Base-by-base conservation (phyloP, 2,888 invertebrate genomes). In the Thecophora atra region DNA sequence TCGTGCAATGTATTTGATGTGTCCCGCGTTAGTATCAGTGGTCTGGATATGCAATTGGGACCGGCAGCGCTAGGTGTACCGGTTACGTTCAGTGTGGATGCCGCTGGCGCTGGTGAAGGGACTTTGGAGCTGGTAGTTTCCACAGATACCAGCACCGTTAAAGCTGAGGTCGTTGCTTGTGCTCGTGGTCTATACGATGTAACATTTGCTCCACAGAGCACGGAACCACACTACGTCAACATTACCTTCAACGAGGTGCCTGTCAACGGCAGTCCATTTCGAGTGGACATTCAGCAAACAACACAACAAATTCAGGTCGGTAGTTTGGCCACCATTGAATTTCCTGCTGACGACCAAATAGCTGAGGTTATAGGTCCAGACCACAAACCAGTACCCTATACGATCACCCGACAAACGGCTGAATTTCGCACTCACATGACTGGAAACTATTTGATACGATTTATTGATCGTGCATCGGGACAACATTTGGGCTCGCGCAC, bases 1-100 rank as follows among this genome's bases (percentile, higher is more conserved):
- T 94, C 93, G 24, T 97, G 97, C 86, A 96, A 97, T 84, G 95
- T 97, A 51, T 98, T 97, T 79, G 97, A 98, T 83, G 96, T 97
- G 0, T 91, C 93, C 1, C 91, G 94, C 76, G 95, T 94, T 17
- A 87, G 91, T 44, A 92, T 93, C 30, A 90, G 91, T 21, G 92
- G 92, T 1, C 81, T 92, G 42, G 91, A 93, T 84, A 87, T 87
- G 67, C 83, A 84, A 44, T 84, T 85, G 37, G 87, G 87, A 0
- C 87, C 87, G 0, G 83, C 86, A 1, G 84, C 84, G 0, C 89
- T 96, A 13, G 95, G 95, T 5, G 93, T 94, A 80, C 94, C 96
- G 0, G 93, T 96, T 0, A 96, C 96, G 0, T 96, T 96, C 84
- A 94, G 94, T 78, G 97, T 98, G 47, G 97, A 98, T 87, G 97